Conservation (phyloP, 2,113 vertebrate species). For the Strix aluco region DNA sequence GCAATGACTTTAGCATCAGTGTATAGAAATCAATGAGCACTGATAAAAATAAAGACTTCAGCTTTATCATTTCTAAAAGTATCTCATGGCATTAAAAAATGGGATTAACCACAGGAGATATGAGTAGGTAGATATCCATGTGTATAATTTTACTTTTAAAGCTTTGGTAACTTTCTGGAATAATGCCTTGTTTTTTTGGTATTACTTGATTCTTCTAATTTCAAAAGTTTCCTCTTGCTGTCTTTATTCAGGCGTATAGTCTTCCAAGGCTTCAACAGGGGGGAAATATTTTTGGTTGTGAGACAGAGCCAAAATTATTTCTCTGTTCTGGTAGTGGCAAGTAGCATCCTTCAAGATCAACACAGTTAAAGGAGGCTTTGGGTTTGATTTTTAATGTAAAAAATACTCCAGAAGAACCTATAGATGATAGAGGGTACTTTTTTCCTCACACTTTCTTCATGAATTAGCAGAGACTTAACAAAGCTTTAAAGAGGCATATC, state of each 20-base stretch:
- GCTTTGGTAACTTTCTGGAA: background rate
- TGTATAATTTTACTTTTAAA: background rate
- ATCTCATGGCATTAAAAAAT: background rate
- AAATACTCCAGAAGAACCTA: background rate
- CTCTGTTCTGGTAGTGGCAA: background rate
- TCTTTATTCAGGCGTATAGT: background rate
- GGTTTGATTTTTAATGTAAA: slow-evolving; percentile 43
- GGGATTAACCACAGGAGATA: background rate
- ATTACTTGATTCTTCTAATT: background rate
- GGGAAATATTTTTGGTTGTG: background rate
- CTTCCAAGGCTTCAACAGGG: background rate
- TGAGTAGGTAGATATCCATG: background rate
- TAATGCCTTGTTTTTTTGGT: background rate
- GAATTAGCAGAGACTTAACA: slow-evolving; percentile 33
- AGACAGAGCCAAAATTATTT: background rate
- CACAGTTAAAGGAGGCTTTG: background rate
- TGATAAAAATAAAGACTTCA: background rate
- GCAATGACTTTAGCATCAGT: background rate
- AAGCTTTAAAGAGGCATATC: slow-evolving; percentile 37
- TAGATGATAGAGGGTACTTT: background rate
- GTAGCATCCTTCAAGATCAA: background rate
- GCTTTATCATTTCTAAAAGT: background rate
- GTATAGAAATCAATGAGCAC: background rate
- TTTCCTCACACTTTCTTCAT: background rate
- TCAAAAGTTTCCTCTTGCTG: background rate